Base-by-base conservation (phyloP, 2,797 vertebrate species). In the Periophthalmus magnuspinnatus region DNA sequence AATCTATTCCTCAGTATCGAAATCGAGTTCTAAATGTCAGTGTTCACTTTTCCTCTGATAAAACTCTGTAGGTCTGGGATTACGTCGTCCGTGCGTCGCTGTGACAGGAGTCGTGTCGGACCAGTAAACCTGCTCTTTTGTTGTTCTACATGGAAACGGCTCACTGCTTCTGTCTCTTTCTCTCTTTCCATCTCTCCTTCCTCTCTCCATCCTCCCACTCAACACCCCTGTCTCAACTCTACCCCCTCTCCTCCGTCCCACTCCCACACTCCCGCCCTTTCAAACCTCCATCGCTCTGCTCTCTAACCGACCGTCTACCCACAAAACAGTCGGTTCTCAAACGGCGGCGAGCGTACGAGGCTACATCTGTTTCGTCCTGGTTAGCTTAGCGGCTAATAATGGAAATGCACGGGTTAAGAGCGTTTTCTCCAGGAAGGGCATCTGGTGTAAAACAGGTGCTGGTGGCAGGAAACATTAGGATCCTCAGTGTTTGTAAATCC, bases 211-310 rank as follows among this genome's bases (percentile, higher is more conserved):
- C 83, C 81, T 81, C 87, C 88, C 81, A 88, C 88, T 75, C 87
- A 75, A 76, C 85, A 70, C 83, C 87, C 74, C 81, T 81, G 81
- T 75, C 75, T 87, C 83, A 83, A 81, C 75, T 86, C 83, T 81
- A 81, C 86, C 86, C 86, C 77, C 56, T 81, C 83, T 56, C 55
- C 55, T 32, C 56, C 22, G 56, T 58, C 24, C 14, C 21, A n/a
- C 56, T 57, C 58, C 32, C 58, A 19, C 89, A 80, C 84, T 60
- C 28, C 24, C 76, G 75, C 67, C 70, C 48, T 64, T 70, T 70
- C 79, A 72, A 76, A 68, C 80, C 68, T 79, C 84, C 81, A 72
- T 75, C 83, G 80, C 82, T 82, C 73, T 77, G 68, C 71, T 52
- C 57, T 17, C 48, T 63, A n/a, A n/a, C 14, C 33, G 28, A 21